These are phyloP conservation scores for Epinotia demarniana DNA, from an alignment of 2,888 invertebrate species.

Conservation along the genomic window DNA sequence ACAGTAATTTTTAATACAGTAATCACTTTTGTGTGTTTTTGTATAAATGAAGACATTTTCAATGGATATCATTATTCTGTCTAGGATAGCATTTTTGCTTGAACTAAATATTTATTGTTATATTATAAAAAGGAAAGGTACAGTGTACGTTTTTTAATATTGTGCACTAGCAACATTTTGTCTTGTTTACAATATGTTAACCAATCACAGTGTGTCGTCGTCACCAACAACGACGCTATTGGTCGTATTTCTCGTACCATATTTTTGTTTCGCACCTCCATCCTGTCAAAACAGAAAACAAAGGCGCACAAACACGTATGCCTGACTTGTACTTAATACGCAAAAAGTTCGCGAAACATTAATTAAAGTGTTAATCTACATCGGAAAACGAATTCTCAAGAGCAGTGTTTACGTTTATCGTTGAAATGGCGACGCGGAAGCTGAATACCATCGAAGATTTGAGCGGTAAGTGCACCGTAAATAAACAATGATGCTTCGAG, in stretches of 20 bases:
- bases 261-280: conserved; percentile 38
- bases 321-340: conserved; percentile 46
- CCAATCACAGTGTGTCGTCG: conserved; percentile 56
- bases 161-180: conserved; percentile 52
- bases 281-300: conserved; percentile 52
- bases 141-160: not conserved
- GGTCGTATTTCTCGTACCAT: conserved; percentile 50
- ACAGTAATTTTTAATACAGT: too few species aligned
- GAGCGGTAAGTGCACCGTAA: conserved; percentile 74
- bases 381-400: conserved; percentile 49
- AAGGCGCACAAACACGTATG: conserved; percentile 39
- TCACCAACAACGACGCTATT: conserved; percentile 51
- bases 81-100: too few species aligned
- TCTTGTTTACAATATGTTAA: conserved; percentile 55
- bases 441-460: conserved; percentile 80
- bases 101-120: too few species aligned
- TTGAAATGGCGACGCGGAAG: conserved; percentile 77
- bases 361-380: conserved; percentile 51
- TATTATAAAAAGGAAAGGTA: not conserved
- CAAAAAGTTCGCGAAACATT: conserved; percentile 52
- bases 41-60: too few species aligned
- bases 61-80: not conserved
- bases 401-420: conserved; percentile 52
- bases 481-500: conserved; percentile 67
- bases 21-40: not conserved